Conservation (phyloP, 2,888 invertebrate species). For the Holacanthella duospinosa region DNA sequence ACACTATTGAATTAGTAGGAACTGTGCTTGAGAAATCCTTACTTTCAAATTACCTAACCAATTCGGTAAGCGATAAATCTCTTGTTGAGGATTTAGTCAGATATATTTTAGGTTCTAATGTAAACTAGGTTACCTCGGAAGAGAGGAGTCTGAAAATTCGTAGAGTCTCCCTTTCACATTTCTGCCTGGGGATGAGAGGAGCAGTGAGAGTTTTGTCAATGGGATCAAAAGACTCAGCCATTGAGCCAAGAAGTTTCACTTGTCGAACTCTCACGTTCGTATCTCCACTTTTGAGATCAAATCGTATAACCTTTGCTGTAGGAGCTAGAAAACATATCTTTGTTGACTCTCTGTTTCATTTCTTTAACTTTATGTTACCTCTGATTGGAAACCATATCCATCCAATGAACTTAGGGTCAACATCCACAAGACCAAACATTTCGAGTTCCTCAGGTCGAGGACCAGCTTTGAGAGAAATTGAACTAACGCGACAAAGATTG, state of each 20-base stretch:
- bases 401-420: conserved; percentile 71
- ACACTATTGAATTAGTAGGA: too few species aligned
- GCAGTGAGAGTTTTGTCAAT: conserved; percentile 34
- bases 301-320: conserved; percentile 50
- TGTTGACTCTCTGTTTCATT: too few species aligned
- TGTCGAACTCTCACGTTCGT: conserved; percentile 81
- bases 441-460: conserved; percentile 68
- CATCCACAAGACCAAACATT: conserved; percentile 65
- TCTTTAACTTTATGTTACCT: conserved; percentile 48
- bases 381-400: conserved; percentile 82
- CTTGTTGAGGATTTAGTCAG: neutral
- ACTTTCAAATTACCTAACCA: too few species aligned
- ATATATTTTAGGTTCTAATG: conserved; percentile 23
- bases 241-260: conserved; percentile 54
- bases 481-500: conserved; percentile 74
- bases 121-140: conserved; percentile 54
- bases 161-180: conserved; percentile 83
- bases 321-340: conserved; percentile 28
- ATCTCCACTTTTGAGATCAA: conserved; percentile 85
- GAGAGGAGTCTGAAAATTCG: conserved; percentile 85
- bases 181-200: conserved; percentile 63
- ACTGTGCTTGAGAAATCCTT: too few species aligned
- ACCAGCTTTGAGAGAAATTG: conserved; percentile 74
- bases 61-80: too few species aligned
- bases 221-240: conserved; percentile 47